These are phyloP conservation scores for Mystacides longicornis DNA, from an alignment of 2,888 invertebrate genomes.

Conservation along the genomic window DNA sequence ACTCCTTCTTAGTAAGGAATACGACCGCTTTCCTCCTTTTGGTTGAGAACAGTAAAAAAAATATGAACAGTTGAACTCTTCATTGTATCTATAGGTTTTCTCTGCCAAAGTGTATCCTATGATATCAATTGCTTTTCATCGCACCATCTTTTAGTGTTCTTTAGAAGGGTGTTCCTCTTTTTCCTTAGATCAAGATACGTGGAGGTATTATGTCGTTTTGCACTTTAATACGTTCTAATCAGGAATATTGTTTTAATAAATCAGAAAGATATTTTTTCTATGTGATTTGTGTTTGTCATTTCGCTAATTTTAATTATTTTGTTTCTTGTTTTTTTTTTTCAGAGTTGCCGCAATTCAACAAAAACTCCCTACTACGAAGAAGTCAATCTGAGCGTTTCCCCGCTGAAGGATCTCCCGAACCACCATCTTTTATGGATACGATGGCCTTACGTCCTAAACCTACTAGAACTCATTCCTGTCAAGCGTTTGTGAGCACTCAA, in stretches of 20 bases:
- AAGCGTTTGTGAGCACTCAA: constrained; percentile 47
- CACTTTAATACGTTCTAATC: no score
- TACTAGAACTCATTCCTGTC: constrained; percentile 54
- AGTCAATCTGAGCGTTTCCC: constrained; percentile 45
- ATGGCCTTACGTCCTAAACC: constrained; percentile 69
- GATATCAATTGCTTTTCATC: no score
- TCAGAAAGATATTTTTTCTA: background rate
- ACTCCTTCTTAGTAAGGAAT: no score
- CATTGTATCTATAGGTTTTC: no score
- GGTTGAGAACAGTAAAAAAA: no score
- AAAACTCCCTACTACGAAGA: constrained; percentile 35
- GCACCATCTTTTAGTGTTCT: no score
- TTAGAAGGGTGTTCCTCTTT: no score
- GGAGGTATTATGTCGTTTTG: no score
- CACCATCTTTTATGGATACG: constrained; percentile 68
- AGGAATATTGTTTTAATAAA: background rate
- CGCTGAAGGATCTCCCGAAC: constrained; percentile 39
- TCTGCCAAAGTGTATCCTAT: no score
- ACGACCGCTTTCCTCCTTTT: no score
- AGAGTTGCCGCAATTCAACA: constrained; percentile 33
- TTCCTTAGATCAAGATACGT: no score
- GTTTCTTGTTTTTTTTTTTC: constrained; percentile 2
- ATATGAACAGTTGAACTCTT: no score
- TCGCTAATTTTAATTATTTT: background rate
- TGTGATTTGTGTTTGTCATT: background rate